Evolutionary conservation across 1,140 invertebrate species (phyloP), one percentile per base, ranked within the genome.

Genomic region (Pachypsylla venusta): DNA sequence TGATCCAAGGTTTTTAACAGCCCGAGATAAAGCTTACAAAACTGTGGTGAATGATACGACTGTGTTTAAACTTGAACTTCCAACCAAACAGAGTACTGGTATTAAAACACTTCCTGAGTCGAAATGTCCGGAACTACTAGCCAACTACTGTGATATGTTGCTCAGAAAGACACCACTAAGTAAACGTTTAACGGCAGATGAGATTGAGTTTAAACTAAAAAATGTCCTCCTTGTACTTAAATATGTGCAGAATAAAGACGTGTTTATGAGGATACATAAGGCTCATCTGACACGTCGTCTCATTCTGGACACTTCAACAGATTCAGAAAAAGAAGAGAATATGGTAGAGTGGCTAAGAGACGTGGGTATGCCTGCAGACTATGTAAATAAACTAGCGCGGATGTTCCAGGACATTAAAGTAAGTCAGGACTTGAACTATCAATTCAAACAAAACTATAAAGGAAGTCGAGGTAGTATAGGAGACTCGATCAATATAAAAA

Each of bases 101-200:
- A 64, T 68, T 30, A 80, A 79, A 67, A 77, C 74, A 12, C 75
- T 76, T 55, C 91, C 91, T 1, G 96, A 99, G 70, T 98, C 94
- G 59, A 94, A 96, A 70, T 99, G 95, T 76, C 96, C 97, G 16
- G 97, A 99, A 75, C 79, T 99, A 53, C 75, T 99, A 64, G 97
- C 97, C 35, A 99, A 98, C 74, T 99, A 98, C 79, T 99, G 96
- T 84, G 97, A 99, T 85, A 94, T 99, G 88, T 75, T 99, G 64
- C 77, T 99, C 64, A 80, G 96, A 64, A 94, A 95, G 71, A 98
- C 94, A 42, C 90, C 92, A 24, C 76, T 98, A 57, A 97, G 93
- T 73, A 98, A 98, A 74, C 84, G 90, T 66, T 80, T 99, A 25
- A 98, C 93, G 2, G 93, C 89, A 60, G 96, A 99, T 73, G 93